These are phyloP conservation scores for Zaprionus tsacasi DNA, from an alignment of 1,140 invertebrate genomes.

Conservation along the genomic window DNA sequence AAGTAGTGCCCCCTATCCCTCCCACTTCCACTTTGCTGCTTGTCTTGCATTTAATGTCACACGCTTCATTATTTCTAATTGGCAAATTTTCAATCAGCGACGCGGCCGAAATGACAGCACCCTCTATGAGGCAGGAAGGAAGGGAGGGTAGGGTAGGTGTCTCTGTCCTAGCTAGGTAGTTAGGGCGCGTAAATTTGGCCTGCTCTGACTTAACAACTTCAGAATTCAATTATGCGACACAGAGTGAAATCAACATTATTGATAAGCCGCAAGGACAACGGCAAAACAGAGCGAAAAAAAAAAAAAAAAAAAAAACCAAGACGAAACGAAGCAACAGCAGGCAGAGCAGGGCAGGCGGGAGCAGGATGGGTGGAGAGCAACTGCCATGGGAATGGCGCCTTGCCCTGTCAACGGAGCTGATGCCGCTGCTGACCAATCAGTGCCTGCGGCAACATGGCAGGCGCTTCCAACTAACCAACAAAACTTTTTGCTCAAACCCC, in stretches of 20 bases:
- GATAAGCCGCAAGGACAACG: slow-evolving; percentile 82
- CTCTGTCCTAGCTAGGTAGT: neutral
- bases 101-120: slow-evolving; percentile 40
- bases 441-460: slow-evolving; percentile 31
- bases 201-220: slow-evolving; percentile 79
- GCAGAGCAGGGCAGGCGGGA: neutral
- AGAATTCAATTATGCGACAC: slow-evolving; percentile 82
- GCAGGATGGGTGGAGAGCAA: neutral
- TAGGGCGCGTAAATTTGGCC: slow-evolving; percentile 73
- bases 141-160: neutral
- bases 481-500: slow-evolving; percentile 53
- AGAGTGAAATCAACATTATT: slow-evolving; percentile 83
- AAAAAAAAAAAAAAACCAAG: slow-evolving; percentile 10
- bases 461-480: slow-evolving; percentile 58
- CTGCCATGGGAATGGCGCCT: neutral
- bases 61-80: slow-evolving; percentile 83
- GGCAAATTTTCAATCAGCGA: slow-evolving; percentile 81
- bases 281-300: slow-evolving; percentile 16
- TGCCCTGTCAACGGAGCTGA: slow-evolving; percentile 27
- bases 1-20: slow-evolving; percentile 25
- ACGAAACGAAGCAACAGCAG: slow-evolving; percentile 21
- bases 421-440: slow-evolving; percentile 53
- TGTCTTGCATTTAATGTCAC: slow-evolving; percentile 83
- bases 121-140: neutral
- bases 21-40: slow-evolving; percentile 61